Conservation (phyloP, 1,140 invertebrate species). For the Aphelinus atriplicis region DNA sequence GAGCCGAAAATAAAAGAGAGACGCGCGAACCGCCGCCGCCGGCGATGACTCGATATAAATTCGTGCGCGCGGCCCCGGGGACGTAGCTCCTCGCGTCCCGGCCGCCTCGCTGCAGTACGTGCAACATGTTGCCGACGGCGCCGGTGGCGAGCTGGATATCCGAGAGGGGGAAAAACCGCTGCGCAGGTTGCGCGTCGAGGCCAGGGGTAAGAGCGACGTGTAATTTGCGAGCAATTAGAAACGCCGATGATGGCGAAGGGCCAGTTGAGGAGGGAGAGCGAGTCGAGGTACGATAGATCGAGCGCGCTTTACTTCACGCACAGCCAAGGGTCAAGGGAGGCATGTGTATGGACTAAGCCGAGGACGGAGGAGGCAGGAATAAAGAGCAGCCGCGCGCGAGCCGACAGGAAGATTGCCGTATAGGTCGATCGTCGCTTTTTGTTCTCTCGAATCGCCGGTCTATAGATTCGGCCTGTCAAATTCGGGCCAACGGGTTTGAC, state of each 20-base stretch:
- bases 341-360: too few species aligned
- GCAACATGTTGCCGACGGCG: slow-evolving; percentile 21
- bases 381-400: background rate
- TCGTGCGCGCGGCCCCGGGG: background rate
- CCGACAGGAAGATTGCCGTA: too few species aligned
- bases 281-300: slow-evolving; percentile 14
- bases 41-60: slow-evolving; percentile 26
- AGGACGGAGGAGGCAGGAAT: background rate
- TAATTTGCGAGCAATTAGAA: slow-evolving; percentile 59
- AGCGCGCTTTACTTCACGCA: background rate
- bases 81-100: slow-evolving; percentile 5
- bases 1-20: slow-evolving; percentile 6
- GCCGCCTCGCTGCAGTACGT: background rate
- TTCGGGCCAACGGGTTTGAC: too few species aligned
- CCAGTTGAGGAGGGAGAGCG: background rate
- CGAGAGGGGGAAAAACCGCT: slow-evolving; percentile 14
- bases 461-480: too few species aligned
- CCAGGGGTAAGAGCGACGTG: slow-evolving; percentile 47
- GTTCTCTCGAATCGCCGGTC: too few species aligned
- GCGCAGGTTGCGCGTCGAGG: slow-evolving; percentile 14
- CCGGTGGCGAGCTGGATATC: background rate
- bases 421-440: too few species aligned
- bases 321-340: too few species aligned
- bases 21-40: background rate
- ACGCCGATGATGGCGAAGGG: slow-evolving; percentile 1